Conservation (phyloP, 2,113 vertebrate species). For the Donacobius atricapilla region DNA sequence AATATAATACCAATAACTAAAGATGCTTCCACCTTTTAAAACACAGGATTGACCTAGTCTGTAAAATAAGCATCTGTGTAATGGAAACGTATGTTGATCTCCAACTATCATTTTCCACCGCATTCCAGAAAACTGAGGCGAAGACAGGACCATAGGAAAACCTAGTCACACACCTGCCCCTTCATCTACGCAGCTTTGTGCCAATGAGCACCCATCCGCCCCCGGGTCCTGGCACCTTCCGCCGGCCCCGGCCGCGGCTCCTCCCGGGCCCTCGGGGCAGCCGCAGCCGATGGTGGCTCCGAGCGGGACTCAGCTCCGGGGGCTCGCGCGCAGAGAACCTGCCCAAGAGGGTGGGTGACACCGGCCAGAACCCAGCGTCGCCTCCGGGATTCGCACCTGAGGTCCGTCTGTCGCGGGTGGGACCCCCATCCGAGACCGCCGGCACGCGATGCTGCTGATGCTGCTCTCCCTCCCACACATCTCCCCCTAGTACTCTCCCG, state of each 20-base stretch:
- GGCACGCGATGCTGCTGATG: background rate
- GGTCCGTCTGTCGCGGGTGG: background rate
- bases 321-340: background rate
- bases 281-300: background rate
- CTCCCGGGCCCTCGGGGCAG: background rate
- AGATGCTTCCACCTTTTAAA: background rate
- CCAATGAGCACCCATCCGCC: background rate
- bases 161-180: background rate
- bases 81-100: background rate
- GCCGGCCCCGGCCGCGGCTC: background rate
- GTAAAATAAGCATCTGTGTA: background rate
- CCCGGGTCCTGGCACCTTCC: background rate
- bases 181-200: background rate
- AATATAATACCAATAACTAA: background rate
- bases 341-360: too few relatives aligned
- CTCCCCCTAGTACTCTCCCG: background rate
- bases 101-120: background rate
- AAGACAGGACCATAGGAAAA: background rate
- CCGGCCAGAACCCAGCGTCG: too few relatives aligned
- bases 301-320: background rate
- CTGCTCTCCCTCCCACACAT: background rate
- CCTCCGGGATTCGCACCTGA: background rate
- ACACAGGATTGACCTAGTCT: accelerated
- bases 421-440: too few relatives aligned
- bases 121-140: background rate